Evolutionary conservation across 2,888 invertebrate genomes (phyloP).

Genomic region (Meganola albula): DNA sequence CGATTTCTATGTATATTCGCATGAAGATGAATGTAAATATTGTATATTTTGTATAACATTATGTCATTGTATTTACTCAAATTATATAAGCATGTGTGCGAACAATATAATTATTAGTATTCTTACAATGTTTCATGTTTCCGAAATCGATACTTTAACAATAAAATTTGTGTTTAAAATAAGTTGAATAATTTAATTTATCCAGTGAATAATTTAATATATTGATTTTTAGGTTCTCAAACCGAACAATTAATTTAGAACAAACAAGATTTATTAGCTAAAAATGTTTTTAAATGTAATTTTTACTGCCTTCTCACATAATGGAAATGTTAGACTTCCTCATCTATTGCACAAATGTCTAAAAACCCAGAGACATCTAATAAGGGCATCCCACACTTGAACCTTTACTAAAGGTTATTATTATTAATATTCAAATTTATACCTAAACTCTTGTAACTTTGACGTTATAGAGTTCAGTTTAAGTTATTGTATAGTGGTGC

Average conservation of each 20-base stretch:
- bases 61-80: slow-evolving; percentile 43
- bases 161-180: slow-evolving; percentile 22
- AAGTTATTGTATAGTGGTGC: slow-evolving; percentile 37
- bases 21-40: slow-evolving; percentile 52
- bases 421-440: too few species aligned
- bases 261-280: slow-evolving; percentile 14
- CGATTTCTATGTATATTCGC: slow-evolving; percentile 26
- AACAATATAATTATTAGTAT: slow-evolving; percentile 36
- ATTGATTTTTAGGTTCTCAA: slow-evolving; percentile 39
- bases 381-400: too few species aligned
- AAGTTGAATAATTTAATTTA: slow-evolving; percentile 35
- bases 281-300: too few species aligned
- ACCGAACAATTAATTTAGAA: slow-evolving; percentile 22
- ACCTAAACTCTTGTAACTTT: too few species aligned
- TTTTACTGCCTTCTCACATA: too few species aligned
- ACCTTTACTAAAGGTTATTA: too few species aligned
- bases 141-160: slow-evolving; percentile 44
- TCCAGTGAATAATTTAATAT: slow-evolving; percentile 53
- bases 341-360: too few species aligned
- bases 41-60: slow-evolving; percentile 42
- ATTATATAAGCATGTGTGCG: slow-evolving; percentile 43
- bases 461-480: too few species aligned
- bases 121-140: slow-evolving; percentile 32
- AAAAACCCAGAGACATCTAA: too few species aligned
- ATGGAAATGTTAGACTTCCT: too few species aligned